Conservation (phyloP, 2,113 vertebrate species). For the Rhipidura dahli region DNA sequence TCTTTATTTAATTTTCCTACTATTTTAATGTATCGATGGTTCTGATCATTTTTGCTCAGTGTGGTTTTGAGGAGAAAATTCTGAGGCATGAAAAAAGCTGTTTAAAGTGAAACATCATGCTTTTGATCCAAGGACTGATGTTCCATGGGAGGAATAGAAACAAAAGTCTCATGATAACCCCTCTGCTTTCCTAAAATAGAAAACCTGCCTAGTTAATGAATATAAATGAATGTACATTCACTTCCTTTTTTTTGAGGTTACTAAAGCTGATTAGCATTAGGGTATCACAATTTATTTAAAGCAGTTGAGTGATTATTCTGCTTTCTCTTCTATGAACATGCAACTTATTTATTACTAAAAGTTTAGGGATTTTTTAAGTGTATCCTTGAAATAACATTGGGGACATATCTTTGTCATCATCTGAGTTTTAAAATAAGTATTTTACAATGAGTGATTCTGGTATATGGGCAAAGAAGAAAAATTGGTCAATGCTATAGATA, state of each 20-base stretch:
- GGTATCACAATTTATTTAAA: constrained; percentile 64
- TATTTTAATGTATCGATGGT: neutral
- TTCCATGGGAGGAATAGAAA: neutral
- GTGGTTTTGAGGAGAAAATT: neutral
- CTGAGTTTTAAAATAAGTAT: constrained; percentile 9
- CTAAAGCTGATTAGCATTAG: constrained; percentile 58
- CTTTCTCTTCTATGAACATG: constrained; percentile 2
- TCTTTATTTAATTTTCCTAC: neutral
- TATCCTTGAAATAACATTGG: constrained; percentile 49
- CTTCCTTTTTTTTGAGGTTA: constrained; percentile 53
- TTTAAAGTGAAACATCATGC: neutral
- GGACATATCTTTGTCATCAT: neutral
- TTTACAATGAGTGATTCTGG: constrained; percentile 15
- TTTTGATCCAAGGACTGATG: constrained; percentile 25
- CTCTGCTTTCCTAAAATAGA: constrained; percentile 49
- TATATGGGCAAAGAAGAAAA: constrained; percentile 11
- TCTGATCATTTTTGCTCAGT: neutral
- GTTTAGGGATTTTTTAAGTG: neutral
- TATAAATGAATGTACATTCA: constrained; percentile 68
- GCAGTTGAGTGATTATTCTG: constrained; percentile 57
- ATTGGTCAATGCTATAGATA: neutral
- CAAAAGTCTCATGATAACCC: constrained; percentile 46
- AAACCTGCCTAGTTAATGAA: constrained; percentile 53
- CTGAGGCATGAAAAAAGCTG: neutral
- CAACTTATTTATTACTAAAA: constrained; percentile 43